Conservation (phyloP, 2,113 vertebrate species). For the Alaudala cheleensis region DNA sequence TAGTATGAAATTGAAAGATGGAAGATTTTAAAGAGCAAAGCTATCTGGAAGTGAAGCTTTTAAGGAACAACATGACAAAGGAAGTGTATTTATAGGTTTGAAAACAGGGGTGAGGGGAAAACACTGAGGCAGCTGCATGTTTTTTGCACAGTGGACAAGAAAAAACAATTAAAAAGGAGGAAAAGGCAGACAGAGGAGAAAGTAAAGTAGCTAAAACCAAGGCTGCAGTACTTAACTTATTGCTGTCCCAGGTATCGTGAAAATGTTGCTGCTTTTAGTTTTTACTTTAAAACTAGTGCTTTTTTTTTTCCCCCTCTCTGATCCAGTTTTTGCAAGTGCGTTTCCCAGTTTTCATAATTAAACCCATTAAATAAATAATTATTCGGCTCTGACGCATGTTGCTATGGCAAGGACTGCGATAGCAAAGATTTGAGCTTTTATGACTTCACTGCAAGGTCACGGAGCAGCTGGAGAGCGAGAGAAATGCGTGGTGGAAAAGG, state of each 20-base stretch:
- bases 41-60: constrained; percentile 15
- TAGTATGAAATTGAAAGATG: neutral
- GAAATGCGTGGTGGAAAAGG: neutral
- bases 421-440: constrained; percentile 43
- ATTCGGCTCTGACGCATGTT: constrained; percentile 40
- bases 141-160: neutral
- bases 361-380: constrained; percentile 63
- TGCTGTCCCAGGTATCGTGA: neutral
- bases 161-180: neutral
- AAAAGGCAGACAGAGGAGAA: neutral
- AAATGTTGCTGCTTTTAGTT: neutral
- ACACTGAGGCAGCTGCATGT: constrained; percentile 14
- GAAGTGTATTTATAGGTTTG: constrained; percentile 46
- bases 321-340: constrained; percentile 16
- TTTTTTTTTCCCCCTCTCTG: neutral
- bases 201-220: neutral
- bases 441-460: constrained; percentile 51
- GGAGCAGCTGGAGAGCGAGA: neutral
- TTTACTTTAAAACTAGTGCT: neutral
- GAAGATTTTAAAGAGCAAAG: neutral
- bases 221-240: neutral
- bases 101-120: neutral
- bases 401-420: constrained; percentile 50
- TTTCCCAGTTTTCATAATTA: constrained; percentile 54
- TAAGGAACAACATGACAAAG: constrained; percentile 34